Evolutionary conservation across 2,797 vertebrate species (phyloP).

Genomic region (Gambelia wislizenii): DNA sequence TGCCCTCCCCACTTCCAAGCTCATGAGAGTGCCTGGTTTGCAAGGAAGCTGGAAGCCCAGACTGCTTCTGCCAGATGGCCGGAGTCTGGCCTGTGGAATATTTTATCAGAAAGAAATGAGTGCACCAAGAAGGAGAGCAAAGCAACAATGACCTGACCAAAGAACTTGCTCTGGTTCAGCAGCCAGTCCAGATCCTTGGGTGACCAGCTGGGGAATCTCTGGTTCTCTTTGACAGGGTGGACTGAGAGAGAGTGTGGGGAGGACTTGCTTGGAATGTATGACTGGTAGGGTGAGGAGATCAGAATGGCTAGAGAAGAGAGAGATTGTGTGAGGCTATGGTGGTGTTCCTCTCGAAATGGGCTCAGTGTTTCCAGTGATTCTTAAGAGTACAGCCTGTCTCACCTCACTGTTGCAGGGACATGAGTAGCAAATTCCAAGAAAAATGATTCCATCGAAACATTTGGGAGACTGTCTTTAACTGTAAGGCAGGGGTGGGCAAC

Average conservation of each 20-base stretch:
- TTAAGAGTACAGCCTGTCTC: background rate
- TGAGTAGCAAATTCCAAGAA: background rate
- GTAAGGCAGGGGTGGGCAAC: too few relatives aligned
- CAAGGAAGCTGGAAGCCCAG: conserved; percentile 67
- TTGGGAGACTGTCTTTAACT: too few relatives aligned
- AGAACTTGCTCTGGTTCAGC: conserved; percentile 64
- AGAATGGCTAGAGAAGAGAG: accelerated
- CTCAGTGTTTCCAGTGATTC: background rate
- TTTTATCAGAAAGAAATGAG: conserved; percentile 71
- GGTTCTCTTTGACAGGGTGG: conserved; percentile 20
- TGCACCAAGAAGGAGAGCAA: conserved; percentile 8
- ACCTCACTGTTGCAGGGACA: too few relatives aligned
- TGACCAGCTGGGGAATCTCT: conserved; percentile 70
- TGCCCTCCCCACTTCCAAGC: background rate
- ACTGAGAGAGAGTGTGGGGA: background rate
- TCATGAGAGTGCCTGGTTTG: conserved; percentile 7
- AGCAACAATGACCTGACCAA: background rate
- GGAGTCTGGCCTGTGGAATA: conserved; percentile 68
- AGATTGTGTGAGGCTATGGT: accelerated
- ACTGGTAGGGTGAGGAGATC: background rate
- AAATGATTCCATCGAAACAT: too few relatives aligned
- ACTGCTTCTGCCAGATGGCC: conserved; percentile 70
- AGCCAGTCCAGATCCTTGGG: conserved; percentile 54
- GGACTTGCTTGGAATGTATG: background rate
- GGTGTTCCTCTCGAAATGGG: background rate